Base-by-base conservation (phyloP, 2,797 vertebrate genomes). In the Enteromius argenteus region DNA sequence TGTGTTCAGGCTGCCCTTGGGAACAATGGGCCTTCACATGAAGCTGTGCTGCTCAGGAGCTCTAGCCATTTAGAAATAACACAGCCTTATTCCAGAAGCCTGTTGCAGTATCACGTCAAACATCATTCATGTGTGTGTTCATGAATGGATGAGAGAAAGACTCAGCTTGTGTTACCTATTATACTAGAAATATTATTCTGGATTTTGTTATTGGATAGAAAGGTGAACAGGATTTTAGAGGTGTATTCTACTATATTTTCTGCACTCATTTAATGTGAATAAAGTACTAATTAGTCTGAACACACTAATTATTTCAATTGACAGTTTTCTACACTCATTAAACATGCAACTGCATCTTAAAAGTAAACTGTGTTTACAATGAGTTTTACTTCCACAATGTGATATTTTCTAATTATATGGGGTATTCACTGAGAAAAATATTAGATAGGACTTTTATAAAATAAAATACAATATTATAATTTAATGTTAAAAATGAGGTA, bases 1-100 rank as follows among this genome's bases (percentile, higher is more conserved):
- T 72, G 72, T 39, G 58, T 78, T 71, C 84, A 49, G 71, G 75
- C 78, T 81, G 86, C 66, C 86, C 84, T 81, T 85, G 78, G 67
- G 72, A 79, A 87, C 73, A 84, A 79, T 77, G 67, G 58, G 74
- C 46, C 13, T 39, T 84, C 67, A 73, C 56, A 35, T 71, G 44
- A 75, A 76, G 44, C 42, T 0, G 17, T 56, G 27, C n/a, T 56
- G 44, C 83, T 77, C 17, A 13, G 71, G 51, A 72, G 39, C 27
- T 67, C n/a, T 5, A n/a, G 32, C 30, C 46, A 73, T 44, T 79
- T 76, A 49, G 53, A 85, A 71, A 71, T 37, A 78, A 53, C 44
- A 68, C 51, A 42, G 56, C 15, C 23, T 30, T 10, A 3, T 30
- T 44, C 46, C 32, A 27, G 8, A 23, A 30, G 51, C 64, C 62